Evolutionary conservation across 2,797 vertebrate genomes (phyloP), one percentile per base, ranked within the genome.

Genomic region (Xenentodon cancila): DNA sequence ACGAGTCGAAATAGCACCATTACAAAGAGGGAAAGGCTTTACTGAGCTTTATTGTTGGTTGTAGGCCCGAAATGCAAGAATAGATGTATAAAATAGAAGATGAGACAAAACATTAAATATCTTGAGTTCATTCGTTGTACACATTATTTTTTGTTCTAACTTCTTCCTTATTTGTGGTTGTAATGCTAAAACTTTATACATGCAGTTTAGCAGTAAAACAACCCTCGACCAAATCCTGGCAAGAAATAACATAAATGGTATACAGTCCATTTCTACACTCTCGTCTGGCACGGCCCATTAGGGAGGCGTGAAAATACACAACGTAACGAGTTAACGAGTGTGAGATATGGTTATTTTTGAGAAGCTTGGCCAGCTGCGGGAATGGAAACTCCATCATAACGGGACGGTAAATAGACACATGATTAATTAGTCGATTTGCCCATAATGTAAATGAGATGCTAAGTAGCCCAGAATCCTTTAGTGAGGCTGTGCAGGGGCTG

Each of bases 361-460:
- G 25, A 64, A 56, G 40, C 27, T 55, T n/a, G 63, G 50, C 18
- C 43, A 73, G 78, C 68, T 81, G 32, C 53, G 77, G 77, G 71
- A 84, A 65, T 65, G 68, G 27, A 64, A 66, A 66, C 51, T 62
- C 61, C 46, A 63, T 63, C 6, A 20, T 83, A 90, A 92, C 80
- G 79, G 91, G 84, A 89, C 84, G 83, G 81, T 88, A 88, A 91
- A 91, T 72, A 86, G 76, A 79, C 79, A 75, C 66, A 87, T 90
- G 90, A 92, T 91, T 91, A 89, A 92, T 92, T 90, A 92, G 89
- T 88, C 55, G 2, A 86, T 84, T 88, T 87, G 55, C 68, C 60
- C 54, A 67, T 87, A 83, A 91, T 91, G 86, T 78, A 89, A 89
- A 92, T 90, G 61, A 87, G 84, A 92, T 87, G 85, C 77, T 84